These are phyloP conservation scores for Pampus argenteus DNA, from an alignment of 2,797 vertebrate genomes.

Conservation along the genomic window DNA sequence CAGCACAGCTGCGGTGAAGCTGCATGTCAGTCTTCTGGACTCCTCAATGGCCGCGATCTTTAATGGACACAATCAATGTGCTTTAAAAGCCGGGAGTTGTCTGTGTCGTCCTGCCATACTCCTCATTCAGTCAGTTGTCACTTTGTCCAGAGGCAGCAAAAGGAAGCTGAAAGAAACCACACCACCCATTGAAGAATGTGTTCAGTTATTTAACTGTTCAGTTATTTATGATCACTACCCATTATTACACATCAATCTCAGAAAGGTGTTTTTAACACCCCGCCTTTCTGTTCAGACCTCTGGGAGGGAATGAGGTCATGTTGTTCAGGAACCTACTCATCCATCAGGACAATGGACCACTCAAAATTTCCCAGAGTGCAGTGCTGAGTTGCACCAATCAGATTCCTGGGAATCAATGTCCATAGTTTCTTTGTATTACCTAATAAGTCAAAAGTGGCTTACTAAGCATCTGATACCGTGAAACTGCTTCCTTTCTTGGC, in stretches of 20 bases:
- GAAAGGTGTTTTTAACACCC: slow-evolving; percentile 48
- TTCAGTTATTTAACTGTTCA: too few species aligned
- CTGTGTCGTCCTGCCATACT: not conserved
- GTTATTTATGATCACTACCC: slow-evolving; percentile 4
- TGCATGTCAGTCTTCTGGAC: not conserved
- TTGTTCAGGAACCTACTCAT: slow-evolving; percentile 85
- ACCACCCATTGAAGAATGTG: not conserved
- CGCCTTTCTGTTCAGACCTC: slow-evolving; percentile 24
- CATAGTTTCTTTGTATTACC: slow-evolving; percentile 74
- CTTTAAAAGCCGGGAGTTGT: slow-evolving; percentile 24
- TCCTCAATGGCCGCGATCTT: slow-evolving; percentile 24
- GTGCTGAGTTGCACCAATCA: slow-evolving; percentile 64
- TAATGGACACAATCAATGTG: slow-evolving; percentile 29
- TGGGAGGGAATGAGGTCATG: slow-evolving; percentile 80
- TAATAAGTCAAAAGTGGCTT: slow-evolving; percentile 70
- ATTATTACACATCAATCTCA: slow-evolving; percentile 16
- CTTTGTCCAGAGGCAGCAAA: not conserved
- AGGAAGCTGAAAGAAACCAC: slow-evolving; percentile 17
- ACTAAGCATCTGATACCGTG: slow-evolving; percentile 54
- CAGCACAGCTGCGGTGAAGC: slow-evolving; percentile 8
- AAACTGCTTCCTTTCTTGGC: slow-evolving; percentile 65
- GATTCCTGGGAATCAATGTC: slow-evolving; percentile 82
- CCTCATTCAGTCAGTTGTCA: slow-evolving; percentile 2
- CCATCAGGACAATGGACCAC: slow-evolving; percentile 85
- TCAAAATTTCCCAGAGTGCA: slow-evolving; percentile 78